Base-by-base conservation (phyloP, 2,888 invertebrate genomes). In the Onchidella celtica region DNA sequence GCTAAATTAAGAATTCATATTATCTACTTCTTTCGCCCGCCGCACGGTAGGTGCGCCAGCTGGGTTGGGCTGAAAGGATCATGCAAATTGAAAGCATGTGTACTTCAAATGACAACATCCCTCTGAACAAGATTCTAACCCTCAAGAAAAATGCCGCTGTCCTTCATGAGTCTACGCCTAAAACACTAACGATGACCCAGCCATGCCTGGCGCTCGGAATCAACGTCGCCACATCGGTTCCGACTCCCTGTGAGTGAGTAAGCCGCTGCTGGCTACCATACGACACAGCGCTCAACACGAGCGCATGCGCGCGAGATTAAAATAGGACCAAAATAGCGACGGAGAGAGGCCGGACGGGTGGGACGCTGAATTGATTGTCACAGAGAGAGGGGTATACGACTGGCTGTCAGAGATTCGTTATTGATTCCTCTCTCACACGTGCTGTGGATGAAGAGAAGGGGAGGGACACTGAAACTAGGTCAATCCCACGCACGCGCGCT, bases 331-430 rank as follows among this genome's bases (percentile, higher is more conserved):
- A 47, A 27, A 70, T 68, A 36, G 2, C 36, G 38, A 63, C 29
- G 38, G 47, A 14, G 47, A 17, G 69, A 11, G n/a, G 47, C 38
- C 36, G 27, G 66, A 59, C 27, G 40, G 69, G 75, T 59, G 68
- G 57, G 81, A 69, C 27, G 38, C 63, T 40, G 61, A 72, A 61
- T 65, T 40, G 65, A 65, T 40, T 57, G 77, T 57, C 57, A 47
- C 36, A 55, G 14, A 68, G 55, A 55, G n/a, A 40, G 55, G 36
- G 40, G 77, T 55, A 34, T 32, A 55, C 36, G 1, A 17, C 38
- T 74, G 68, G 57, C 38, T 75, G 59, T 80, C 74, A 74, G 38
- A 74, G 74, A 74, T 59, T 80, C 74, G 57, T 32, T 74, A 66
- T 80, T 68, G 73, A 55, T 80, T 68, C 34, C 55, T 32, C 47